These are phyloP conservation scores for Silurus lanzhouensis DNA, from an alignment of 2,797 vertebrate species.

Conservation along the genomic window DNA sequence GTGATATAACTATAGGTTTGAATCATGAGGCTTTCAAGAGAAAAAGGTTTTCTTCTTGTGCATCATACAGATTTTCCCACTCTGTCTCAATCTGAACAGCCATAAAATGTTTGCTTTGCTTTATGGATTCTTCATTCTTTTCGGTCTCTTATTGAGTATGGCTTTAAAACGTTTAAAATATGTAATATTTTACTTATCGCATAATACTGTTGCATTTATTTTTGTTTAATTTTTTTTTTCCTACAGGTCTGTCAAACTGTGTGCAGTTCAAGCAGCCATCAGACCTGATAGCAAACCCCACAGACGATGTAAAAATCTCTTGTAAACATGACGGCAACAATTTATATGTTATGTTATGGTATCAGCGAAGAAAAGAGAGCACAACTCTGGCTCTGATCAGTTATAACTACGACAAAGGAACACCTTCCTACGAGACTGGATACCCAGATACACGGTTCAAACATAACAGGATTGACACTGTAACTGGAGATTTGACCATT, in stretches of 20 bases:
- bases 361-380: not conserved
- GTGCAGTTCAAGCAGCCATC: conserved; percentile 29
- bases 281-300: not conserved
- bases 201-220: not conserved
- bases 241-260: conserved; percentile 16
- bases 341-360: conserved; percentile 38
- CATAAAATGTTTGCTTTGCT: not conserved
- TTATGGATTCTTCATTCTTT: not conserved
- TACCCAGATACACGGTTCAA: not conserved
- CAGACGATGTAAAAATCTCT: conserved; percentile 5
- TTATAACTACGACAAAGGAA: not conserved
- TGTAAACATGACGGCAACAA: not conserved
- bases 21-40: not conserved
- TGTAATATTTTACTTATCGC: not conserved
- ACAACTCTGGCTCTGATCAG: not conserved
- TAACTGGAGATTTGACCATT: conserved; percentile 17
- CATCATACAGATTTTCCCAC: not conserved
- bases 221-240: not conserved
- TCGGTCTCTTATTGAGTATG: conserved; percentile 20
- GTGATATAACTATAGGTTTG: not conserved
- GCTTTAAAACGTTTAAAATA: not conserved
- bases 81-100: not conserved
- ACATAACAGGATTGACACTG: not conserved
- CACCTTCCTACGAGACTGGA: not conserved
- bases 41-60: not conserved